A percentile compares a stretch with the other conserved stretches of the same genome.
phyloP scores from a whole-genome alignment of 2,797 vertebrate species.

The Hypotaenidia philippensis region DNA sequence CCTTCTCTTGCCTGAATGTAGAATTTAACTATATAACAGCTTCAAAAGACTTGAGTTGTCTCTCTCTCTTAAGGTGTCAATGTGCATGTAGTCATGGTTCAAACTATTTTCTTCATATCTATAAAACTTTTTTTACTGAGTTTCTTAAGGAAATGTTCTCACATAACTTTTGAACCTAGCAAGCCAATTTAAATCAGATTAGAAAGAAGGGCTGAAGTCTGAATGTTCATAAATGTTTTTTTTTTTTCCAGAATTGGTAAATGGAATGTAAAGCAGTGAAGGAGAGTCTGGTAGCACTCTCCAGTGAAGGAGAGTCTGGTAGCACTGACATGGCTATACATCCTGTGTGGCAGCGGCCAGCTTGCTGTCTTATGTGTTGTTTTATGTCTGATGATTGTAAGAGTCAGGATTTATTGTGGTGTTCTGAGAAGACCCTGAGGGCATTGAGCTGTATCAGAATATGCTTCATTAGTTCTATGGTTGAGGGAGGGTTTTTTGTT shows the following conservation, averaged over 20 bases:
- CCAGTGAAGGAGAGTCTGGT: neutral
- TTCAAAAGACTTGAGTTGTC: neutral
- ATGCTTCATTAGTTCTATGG: neutral
- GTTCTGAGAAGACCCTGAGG: neutral
- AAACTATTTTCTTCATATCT: neutral
- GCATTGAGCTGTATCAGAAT: neutral
- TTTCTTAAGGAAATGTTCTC: neutral
- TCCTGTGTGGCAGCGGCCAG: neutral
- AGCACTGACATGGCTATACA: neutral
- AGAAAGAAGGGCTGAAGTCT: neutral
- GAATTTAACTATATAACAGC: neutral
- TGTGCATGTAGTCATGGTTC: neutral
- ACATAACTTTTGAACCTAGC: neutral
- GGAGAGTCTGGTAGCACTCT: neutral
- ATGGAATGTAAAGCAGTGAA: neutral
- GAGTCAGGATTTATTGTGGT: neutral
- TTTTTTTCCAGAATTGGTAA: accelerated
- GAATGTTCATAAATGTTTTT: neutral
- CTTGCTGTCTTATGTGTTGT: neutral
- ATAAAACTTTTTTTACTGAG: neutral
- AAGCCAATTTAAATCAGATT: neutral
- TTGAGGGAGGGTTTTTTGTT: neutral
- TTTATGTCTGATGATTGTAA: neutral
- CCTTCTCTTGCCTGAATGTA: neutral
- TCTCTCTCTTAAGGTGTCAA: neutral